A percentile compares a stretch with the other conserved stretches of the same genome.
phyloP scores from a whole-genome alignment of 92 coral and sea anemone species.

The Epizoanthus stellaris region DNA sequence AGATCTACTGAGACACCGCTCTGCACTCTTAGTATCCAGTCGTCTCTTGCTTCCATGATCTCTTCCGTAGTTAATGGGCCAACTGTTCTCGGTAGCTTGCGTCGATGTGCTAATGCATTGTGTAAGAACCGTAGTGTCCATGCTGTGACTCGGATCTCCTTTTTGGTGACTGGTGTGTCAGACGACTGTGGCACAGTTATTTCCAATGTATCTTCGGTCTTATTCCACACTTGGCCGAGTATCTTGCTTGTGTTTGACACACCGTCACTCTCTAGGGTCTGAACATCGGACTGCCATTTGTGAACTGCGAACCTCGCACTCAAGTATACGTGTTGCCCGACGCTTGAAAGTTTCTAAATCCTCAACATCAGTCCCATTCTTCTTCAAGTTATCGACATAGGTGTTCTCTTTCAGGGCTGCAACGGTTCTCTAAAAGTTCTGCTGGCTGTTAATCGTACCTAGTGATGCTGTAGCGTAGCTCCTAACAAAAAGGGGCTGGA shows the following conservation, averaged over 20 bases:
- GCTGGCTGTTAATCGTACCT: constrained; percentile 17
- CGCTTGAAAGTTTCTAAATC: constrained; percentile 54
- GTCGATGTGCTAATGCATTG: constrained; percentile 42
- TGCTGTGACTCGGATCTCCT: too few species aligned
- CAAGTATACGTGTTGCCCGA: constrained; percentile 39
- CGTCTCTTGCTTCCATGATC: constrained; percentile 34
- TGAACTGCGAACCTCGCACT: constrained; percentile 47
- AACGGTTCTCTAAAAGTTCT: constrained; percentile 54
- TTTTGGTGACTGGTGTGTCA: constrained; percentile 25
- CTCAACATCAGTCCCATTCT: constrained; percentile 43
- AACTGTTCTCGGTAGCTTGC: not conserved
- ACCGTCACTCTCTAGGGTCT: constrained; percentile 50
- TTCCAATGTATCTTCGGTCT: constrained; percentile 43
- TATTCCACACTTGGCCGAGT: constrained; percentile 63
- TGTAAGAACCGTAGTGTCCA: constrained; percentile 26
- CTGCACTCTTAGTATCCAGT: constrained; percentile 53
- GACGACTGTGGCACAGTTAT: constrained; percentile 21
- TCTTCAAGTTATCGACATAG: constrained; percentile 67
- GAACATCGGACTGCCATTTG: too few species aligned
- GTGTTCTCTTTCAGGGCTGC: constrained; percentile 54
- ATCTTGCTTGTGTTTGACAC: constrained; percentile 46
- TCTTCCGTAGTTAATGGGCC: constrained; percentile 69
- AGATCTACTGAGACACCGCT: constrained; percentile 23
- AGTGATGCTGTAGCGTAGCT: constrained; percentile 43
- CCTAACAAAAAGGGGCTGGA: constrained; percentile 47